A percentile compares a stretch with the other conserved stretches of the same genome.
phyloP scores from a whole-genome alignment of 2,888 invertebrate genomes.

The Agriopis leucophaearia region DNA sequence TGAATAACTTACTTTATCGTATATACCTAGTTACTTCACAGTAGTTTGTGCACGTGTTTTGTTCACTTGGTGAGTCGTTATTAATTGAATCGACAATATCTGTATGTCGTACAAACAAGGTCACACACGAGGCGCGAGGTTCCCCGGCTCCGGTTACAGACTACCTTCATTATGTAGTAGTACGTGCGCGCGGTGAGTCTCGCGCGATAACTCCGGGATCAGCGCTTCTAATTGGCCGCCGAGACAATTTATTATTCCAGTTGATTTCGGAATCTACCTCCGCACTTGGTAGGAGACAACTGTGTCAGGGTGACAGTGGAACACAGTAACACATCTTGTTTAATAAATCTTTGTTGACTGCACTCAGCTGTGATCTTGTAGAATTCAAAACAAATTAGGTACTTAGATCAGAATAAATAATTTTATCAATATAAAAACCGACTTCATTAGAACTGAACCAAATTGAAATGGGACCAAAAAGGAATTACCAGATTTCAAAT shows the following conservation, averaged over 20 bases:
- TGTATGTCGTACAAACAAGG: conserved; percentile 20
- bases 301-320: not conserved
- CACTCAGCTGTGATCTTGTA: too few relatives aligned
- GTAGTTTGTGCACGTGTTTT: not conserved
- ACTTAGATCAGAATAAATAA: too few relatives aligned
- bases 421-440: too few relatives aligned
- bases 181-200: conserved; percentile 22
- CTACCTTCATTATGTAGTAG: conserved; percentile 18
- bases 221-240: conserved; percentile 22
- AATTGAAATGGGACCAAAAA: too few relatives aligned
- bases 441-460: too few relatives aligned
- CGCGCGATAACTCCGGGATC: conserved; percentile 27
- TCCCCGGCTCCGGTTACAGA: conserved; percentile 20
- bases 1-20: not conserved
- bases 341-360: too few relatives aligned
- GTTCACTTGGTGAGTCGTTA: not conserved
- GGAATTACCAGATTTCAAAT: too few relatives aligned
- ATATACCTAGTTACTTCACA: too few relatives aligned
- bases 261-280: conserved; percentile 27
- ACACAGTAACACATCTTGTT: not conserved
- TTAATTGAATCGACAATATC: conserved; percentile 17
- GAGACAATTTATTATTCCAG: conserved; percentile 31
- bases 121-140: conserved; percentile 1
- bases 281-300: conserved; percentile 17
- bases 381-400: too few relatives aligned